Conservation (phyloP, 1,140 invertebrate genomes). For the Pararge aegeria region DNA sequence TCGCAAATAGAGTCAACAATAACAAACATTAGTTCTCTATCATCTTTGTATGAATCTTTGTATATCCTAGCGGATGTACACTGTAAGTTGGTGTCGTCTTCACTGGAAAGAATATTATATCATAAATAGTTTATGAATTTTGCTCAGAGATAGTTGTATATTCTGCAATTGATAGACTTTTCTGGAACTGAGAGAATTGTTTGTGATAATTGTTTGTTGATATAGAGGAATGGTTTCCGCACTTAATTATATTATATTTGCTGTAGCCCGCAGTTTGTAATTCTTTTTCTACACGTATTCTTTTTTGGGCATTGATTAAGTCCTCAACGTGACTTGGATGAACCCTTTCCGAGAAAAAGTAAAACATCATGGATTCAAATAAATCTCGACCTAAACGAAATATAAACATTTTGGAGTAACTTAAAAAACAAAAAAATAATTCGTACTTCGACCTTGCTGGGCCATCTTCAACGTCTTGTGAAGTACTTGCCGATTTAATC, state of each 20-base stretch:
- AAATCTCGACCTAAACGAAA: constrained; percentile 56
- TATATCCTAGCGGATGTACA: constrained; percentile 31
- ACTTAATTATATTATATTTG: constrained; percentile 40
- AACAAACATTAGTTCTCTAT: constrained; percentile 43
- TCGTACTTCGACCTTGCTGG: constrained; percentile 54
- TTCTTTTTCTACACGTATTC: constrained; percentile 37
- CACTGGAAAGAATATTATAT: constrained; percentile 49
- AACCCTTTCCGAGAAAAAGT: constrained; percentile 39
- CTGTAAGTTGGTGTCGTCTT: constrained; percentile 39
- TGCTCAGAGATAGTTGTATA: not conserved
- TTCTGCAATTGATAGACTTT: not conserved
- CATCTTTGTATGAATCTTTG: constrained; percentile 13
- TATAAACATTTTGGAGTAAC: constrained; percentile 54
- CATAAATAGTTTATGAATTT: constrained; percentile 29
- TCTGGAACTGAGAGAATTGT: constrained; percentile 34
- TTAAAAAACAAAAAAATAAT: constrained; percentile 52
- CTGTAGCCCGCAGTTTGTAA: constrained; percentile 36
- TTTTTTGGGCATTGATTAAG: constrained; percentile 45
- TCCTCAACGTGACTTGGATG: constrained; percentile 51
- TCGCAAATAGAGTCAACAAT: constrained; percentile 38
- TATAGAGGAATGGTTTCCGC: constrained; percentile 4
- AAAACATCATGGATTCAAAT: constrained; percentile 35
- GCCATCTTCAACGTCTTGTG: constrained; percentile 39
- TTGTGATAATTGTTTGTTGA: constrained; percentile 25
- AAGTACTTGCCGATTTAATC: constrained; percentile 16